Evolutionary conservation across 2,797 vertebrate species (phyloP).

Genomic region (Ptychobarbus kaznakovi): DNA sequence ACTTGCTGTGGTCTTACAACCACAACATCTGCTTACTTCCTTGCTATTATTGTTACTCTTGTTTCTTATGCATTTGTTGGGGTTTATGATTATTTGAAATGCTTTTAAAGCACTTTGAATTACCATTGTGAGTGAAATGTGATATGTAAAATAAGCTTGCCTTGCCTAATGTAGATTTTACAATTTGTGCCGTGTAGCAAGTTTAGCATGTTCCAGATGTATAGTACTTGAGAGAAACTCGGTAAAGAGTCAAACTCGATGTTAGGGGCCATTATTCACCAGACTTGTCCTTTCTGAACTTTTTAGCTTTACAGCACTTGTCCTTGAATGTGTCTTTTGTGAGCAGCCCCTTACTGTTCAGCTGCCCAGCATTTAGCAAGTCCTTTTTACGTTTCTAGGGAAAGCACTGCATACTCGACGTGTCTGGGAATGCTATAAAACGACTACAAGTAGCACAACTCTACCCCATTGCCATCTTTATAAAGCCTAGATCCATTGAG

Average conservation of each 20-base stretch:
- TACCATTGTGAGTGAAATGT: not conserved
- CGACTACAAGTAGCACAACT: conserved; percentile 98
- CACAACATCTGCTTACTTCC: not conserved
- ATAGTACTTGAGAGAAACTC: not conserved
- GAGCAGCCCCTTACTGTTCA: not conserved
- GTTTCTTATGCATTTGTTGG: not conserved
- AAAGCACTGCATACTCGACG: conserved; percentile 98
- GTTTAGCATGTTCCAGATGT: not conserved
- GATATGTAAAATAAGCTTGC: not conserved
- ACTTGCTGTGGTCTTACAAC: not conserved
- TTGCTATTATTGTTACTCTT: not conserved
- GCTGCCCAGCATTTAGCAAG: not conserved
- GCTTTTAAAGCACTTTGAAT: not conserved
- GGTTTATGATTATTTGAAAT: not conserved
- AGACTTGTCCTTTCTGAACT: not conserved
- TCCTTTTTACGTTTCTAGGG: conserved; percentile 77
- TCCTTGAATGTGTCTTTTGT: not conserved
- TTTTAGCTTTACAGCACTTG: not conserved
- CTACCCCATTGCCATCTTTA: conserved; percentile 97
- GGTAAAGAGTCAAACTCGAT: not conserved
- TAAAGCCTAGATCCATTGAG: conserved; percentile 93
- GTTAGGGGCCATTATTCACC: not conserved
- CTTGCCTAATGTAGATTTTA: not conserved
- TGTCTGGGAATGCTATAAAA: conserved; percentile 98
- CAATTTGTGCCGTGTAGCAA: not conserved